A percentile compares a stretch with the other conserved stretches of the same genome.
These are phyloP conservation scores for Indicator maculatus DNA, from an alignment of 2,113 vertebrate species.

Conservation along the genomic window DNA sequence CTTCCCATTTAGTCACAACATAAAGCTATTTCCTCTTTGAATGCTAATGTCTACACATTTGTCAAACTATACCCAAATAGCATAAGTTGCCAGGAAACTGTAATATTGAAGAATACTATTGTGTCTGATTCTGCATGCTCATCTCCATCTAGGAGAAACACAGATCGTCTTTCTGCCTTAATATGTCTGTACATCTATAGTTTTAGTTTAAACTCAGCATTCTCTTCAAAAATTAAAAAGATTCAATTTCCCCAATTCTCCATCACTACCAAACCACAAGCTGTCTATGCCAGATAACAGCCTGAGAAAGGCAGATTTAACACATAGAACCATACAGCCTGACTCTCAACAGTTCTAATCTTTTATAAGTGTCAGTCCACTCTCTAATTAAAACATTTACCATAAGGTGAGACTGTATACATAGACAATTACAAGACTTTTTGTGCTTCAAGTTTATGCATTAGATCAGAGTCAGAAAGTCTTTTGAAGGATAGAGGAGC, in stretches of 20 bases:
- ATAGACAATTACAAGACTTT: neutral
- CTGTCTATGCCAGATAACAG: neutral
- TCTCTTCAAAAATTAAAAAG: neutral
- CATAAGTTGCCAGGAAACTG: neutral
- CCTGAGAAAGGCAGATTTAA: neutral
- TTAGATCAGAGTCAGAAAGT: neutral
- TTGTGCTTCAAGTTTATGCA: neutral
- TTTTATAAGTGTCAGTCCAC: neutral
- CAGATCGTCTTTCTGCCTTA: neutral
- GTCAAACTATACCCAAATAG: neutral
- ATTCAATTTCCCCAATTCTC: neutral
- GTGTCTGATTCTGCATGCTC: neutral
- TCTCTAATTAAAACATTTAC: neutral
- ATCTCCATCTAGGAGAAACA: neutral
- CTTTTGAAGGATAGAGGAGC: neutral
- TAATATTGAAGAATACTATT: neutral
- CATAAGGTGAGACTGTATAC: neutral
- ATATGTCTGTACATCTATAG: neutral
- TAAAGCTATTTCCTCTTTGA: neutral
- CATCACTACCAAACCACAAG: neutral
- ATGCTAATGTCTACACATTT: neutral
- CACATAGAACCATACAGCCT: neutral
- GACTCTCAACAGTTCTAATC: neutral
- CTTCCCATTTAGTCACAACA: neutral
- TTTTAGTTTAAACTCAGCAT: neutral